Conservation (phyloP, 1,140 invertebrate genomes). For the Nasonia vitripennis region DNA sequence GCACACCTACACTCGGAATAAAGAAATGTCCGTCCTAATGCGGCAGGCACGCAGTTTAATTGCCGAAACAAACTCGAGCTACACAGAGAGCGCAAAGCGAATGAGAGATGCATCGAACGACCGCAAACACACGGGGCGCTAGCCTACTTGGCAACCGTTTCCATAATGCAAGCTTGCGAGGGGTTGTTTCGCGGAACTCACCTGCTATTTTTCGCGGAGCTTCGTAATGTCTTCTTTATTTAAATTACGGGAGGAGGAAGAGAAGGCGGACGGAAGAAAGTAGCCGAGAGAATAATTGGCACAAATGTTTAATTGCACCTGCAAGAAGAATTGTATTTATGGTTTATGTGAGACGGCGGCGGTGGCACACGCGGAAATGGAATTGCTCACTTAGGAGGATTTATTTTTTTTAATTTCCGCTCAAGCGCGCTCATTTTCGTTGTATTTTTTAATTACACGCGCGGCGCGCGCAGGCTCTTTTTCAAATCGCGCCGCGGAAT, state of each 20-base stretch:
- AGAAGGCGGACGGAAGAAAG: neutral
- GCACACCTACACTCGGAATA: neutral
- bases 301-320: neutral
- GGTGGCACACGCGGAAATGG: neutral
- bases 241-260: neutral
- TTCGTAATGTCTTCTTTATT: neutral
- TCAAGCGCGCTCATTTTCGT: neutral
- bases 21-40: neutral
- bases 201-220: neutral
- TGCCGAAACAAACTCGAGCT: neutral
- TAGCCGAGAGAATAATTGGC: neutral
- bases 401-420: conserved; percentile 1
- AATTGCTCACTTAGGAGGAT: neutral
- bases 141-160: no score
- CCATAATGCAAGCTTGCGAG: no score
- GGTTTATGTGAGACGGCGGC: neutral
- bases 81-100: neutral
- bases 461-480: neutral
- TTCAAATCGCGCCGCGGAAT: neutral
- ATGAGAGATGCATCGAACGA: neutral
- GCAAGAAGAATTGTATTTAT: neutral
- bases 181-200: neutral
- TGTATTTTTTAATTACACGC: neutral
- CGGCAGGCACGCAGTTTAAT: neutral
- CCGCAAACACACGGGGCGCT: neutral